Evolutionary conservation across 2,797 vertebrate species (phyloP), one percentile per base, ranked within the genome.

Genomic region (Notoglanidium macrostoma): DNA sequence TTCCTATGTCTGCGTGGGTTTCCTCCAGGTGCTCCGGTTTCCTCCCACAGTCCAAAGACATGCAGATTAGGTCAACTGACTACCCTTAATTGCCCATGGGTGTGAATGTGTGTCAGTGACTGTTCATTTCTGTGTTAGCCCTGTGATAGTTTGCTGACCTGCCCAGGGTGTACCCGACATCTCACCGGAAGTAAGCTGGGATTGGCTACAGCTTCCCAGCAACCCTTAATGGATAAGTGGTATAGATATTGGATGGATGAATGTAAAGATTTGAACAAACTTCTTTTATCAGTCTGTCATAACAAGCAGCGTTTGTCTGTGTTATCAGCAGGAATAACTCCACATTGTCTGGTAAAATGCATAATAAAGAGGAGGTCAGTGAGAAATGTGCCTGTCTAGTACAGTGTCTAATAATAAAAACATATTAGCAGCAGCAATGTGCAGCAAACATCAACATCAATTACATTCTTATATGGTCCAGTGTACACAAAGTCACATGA

Each of bases 381-480:
- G 57, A 46, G 79, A 82, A 65, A 65, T 65, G 23, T 81, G 49
- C 2, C 1, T 54, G 74, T 29, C 51, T 32, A 35, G 63, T 29
- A 35, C 49, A 81, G 7, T 59, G 9, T 29, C 12, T 70, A 57
- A 80, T 72, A 59, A 59, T 61, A 61, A 82, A 54, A 44, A n/a
- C 8, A 29, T 73, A 81, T 77, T 67, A 55, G 59, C 29, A 67
- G 46, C 61, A 77, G n/a, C 29, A 21, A 8, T 59, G 67, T 55
- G n/a, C n/a, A n/a, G n/a, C n/a, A 84, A 67, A 55, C 59, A 83
- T 57, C n/a, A 46, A 29, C 40, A 73, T 73, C 40, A 49, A 29
- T 81, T 79, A 35, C 7, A 77, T 84, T 40, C 12, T 23, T 87
- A 54, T 65, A 77, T 68, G 59, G 17, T 35, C 51, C 12, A 68